Conservation (phyloP, 2,113 vertebrate genomes). For the Ameiurus melas region DNA sequence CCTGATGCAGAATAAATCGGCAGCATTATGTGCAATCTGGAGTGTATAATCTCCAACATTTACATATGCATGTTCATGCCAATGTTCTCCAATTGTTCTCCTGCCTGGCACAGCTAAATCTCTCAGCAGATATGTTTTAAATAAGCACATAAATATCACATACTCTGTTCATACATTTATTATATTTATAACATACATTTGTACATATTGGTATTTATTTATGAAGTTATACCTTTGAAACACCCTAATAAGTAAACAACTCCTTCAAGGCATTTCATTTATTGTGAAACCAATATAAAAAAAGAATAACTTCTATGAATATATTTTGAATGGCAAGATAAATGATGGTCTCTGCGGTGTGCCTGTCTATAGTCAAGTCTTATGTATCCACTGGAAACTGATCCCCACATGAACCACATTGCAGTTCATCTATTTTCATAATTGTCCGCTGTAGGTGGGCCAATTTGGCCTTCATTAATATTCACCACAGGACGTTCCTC, state of each 20-base stretch:
- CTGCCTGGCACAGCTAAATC: neutral
- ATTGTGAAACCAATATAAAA: neutral
- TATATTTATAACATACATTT: neutral
- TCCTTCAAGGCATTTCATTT: neutral
- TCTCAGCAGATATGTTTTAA: neutral
- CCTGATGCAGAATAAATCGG: neutral
- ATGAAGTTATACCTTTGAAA: neutral
- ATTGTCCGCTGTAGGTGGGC: slow-evolving; percentile 6
- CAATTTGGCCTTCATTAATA: slow-evolving; percentile 12
- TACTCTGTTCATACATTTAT: neutral
- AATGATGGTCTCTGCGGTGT: neutral
- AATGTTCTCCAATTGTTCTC: neutral
- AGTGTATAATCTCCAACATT: neutral
- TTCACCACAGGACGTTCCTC: neutral
- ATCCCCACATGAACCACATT: slow-evolving; percentile 8
- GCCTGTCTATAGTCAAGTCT: neutral
- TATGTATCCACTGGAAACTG: slow-evolving; percentile 1
- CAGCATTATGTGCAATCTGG: neutral
- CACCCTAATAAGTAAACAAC: neutral
- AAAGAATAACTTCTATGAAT: neutral
- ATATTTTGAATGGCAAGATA: neutral
- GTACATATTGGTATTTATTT: neutral
- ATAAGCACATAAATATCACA: neutral
- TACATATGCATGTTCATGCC: neutral
- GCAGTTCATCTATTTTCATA: slow-evolving; percentile 10